Evolutionary conservation across 2,888 invertebrate genomes (phyloP), one percentile per base, ranked within the genome.

Genomic region (Endotricha flammealis): DNA sequence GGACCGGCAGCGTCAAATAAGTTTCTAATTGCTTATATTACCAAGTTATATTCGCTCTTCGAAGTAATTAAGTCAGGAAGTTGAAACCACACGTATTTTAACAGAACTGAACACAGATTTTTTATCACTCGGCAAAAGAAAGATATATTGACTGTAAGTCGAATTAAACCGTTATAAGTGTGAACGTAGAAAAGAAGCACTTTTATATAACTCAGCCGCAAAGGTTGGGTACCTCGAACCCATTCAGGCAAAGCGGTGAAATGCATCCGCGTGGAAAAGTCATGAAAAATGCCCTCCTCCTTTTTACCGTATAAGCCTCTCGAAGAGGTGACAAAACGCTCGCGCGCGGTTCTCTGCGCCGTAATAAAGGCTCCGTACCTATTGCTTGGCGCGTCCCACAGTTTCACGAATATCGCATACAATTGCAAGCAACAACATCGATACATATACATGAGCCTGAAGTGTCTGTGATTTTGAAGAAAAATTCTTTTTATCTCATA

Each of bases 11-110:
- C 82, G 76, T 82, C 82, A 83, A 86, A 83, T 83, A 86, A 86
- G 80, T 83, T 86, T 85, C 81, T 86, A 85, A 85, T 86, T 86
- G 82, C 83, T 85, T 85, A 81, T 82, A 85, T 85, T 86, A 83
- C 80, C 80, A 81, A 82, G 79, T 83, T 83, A 77, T 82, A 82
- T 81, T 83, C 78, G 68, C 75, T 81, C 72, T 81, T 73, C 59
- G 60, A 77, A 78, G 75, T 83, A 82, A 83, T 86, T 82, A 83
- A 83, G 79, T 77, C 74, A 64, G 53, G 62, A 78, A 81, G 68
- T 75, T 77, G 64, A 72, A 72, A 75, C 72, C 75, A 68, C 72
- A 64, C 66, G 66, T 74, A 71, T 69, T 76, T 72, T 55, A 58
- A 59, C 52, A 57, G 53, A 68, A 65, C 53, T 55, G 55, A 53